These are phyloP conservation scores for Stichopus chloronotus DNA, from an alignment of 35 echinoderm and acorn worm species.

Conservation along the genomic window DNA sequence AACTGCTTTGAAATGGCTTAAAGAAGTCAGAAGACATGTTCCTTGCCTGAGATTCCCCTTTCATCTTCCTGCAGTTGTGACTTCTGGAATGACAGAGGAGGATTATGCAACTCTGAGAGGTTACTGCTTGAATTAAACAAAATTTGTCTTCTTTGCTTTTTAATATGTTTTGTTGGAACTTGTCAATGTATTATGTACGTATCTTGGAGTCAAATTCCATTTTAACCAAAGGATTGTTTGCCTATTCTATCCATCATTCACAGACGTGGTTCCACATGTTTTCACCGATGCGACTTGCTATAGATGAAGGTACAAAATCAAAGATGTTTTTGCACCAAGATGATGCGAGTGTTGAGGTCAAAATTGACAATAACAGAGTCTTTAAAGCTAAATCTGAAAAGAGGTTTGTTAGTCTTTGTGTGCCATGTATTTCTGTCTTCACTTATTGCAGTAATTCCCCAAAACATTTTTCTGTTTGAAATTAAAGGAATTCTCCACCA, in stretches of 20 bases:
- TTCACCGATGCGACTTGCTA: slow-evolving; percentile 42
- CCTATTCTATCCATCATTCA: background rate
- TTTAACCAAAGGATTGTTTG: background rate
- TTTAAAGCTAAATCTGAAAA: slow-evolving; percentile 40
- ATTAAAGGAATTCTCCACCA: too few relatives aligned
- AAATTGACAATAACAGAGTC: slow-evolving; percentile 4
- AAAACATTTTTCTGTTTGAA: too few relatives aligned
- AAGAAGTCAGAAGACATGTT: too few relatives aligned
- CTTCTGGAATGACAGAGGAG: too few relatives aligned
- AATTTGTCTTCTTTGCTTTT: background rate
- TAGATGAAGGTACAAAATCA: background rate
- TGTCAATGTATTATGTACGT: background rate
- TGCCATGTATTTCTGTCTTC: too few relatives aligned
- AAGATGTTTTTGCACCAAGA: background rate
- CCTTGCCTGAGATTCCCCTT: too few relatives aligned
- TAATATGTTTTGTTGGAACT: background rate
- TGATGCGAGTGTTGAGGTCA: background rate
- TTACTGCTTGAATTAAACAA: too few relatives aligned
- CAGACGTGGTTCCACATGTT: slow-evolving; percentile 56
- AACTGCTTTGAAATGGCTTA: too few relatives aligned
- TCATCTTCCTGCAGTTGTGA: too few relatives aligned
- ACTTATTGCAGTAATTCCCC: too few relatives aligned
- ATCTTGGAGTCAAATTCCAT: background rate
- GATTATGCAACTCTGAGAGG: too few relatives aligned
- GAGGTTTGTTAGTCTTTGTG: background rate